Conservation (phyloP, 2,888 invertebrate species). For the Sympetrum striolatum region DNA sequence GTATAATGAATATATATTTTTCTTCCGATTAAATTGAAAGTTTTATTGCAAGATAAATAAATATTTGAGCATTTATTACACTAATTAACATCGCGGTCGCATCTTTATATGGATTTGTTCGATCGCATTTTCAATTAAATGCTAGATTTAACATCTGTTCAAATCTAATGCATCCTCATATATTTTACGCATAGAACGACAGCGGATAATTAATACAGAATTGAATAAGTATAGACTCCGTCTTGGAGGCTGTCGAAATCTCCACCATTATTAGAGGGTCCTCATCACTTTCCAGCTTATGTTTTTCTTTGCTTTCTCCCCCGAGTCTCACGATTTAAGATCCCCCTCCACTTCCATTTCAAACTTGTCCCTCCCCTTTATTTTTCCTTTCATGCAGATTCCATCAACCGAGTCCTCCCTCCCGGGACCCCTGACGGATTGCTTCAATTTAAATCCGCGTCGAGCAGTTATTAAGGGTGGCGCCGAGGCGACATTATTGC, state of each 20-base stretch:
- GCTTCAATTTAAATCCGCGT: slow-evolving; percentile 46
- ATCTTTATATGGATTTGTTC: too few species aligned
- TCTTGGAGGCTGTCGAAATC: background rate
- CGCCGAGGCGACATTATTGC: slow-evolving; percentile 43
- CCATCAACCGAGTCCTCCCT: slow-evolving; percentile 8
- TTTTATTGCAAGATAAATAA: too few species aligned
- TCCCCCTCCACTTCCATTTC: background rate
- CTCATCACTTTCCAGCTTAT: background rate
- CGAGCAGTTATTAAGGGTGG: slow-evolving; percentile 46
- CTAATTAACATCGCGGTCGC: too few species aligned
- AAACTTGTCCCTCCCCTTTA: background rate
- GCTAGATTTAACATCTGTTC: too few species aligned
- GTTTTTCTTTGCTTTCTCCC: background rate
- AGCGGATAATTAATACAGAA: too few species aligned
- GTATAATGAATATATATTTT: too few species aligned
- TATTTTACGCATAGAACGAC: too few species aligned
- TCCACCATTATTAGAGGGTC: background rate
- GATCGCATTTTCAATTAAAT: too few species aligned
- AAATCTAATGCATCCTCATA: too few species aligned
- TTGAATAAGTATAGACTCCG: too few species aligned
- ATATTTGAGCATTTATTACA: too few species aligned
- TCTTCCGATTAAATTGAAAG: too few species aligned
- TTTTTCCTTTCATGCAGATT: slow-evolving; percentile 44
- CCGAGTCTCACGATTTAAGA: background rate
- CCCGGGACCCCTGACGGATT: slow-evolving; percentile 35